Evolutionary conservation across 2,113 vertebrate species (phyloP).

Genomic region (Acanthochromis polyacanthus): DNA sequence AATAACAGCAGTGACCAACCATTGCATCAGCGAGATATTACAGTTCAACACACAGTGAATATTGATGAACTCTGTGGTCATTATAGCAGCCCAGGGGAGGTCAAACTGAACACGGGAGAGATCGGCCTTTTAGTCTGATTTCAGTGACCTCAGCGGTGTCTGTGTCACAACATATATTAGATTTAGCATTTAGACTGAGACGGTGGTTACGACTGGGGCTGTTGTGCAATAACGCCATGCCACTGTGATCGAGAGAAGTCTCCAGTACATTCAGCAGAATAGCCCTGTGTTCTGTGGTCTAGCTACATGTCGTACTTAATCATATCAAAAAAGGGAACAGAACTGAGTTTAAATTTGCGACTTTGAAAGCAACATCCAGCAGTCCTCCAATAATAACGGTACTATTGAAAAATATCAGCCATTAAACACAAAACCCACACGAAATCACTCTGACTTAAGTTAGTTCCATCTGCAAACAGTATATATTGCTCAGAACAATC

Average conservation of each 20-base stretch:
- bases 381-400: neutral
- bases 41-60: neutral
- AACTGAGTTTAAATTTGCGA: conserved; percentile 2
- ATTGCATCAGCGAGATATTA: neutral
- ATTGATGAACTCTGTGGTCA: neutral
- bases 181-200: neutral
- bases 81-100: neutral
- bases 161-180: neutral
- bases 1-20: neutral
- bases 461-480: accelerated
- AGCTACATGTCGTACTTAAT: neutral
- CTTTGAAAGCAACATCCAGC: neutral
- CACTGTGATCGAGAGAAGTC: neutral
- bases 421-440: neutral
- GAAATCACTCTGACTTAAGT: neutral
- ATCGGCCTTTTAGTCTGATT: neutral
- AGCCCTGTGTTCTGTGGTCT: no score
- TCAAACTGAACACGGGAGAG: neutral
- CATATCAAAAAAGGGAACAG: neutral
- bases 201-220: conserved; percentile 17
- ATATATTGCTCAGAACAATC: neutral
- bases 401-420: neutral
- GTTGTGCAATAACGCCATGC: conserved; percentile 44
- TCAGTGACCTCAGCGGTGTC: neutral
- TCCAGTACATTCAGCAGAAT: no score